phyloP scores from a whole-genome alignment of 1,140 invertebrate genomes.

The Micrasema minimum region DNA sequence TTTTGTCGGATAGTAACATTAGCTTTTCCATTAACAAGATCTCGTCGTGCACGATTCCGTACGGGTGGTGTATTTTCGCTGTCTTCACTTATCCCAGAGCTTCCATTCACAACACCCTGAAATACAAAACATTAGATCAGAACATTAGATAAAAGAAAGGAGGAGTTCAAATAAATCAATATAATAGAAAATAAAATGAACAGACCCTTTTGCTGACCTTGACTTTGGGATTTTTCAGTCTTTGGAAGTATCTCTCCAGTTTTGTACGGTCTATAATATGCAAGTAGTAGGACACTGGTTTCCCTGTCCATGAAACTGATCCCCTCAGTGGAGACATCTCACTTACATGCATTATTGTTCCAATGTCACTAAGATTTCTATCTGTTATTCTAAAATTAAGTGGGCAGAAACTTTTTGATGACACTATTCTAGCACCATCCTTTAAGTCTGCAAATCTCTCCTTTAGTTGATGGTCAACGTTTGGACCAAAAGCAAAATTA shows the following conservation, averaged over 20 bases:
- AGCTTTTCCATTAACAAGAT: constrained; percentile 48
- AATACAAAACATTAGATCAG: neutral
- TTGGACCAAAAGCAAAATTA: constrained; percentile 98
- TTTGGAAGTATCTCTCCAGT: constrained; percentile 95
- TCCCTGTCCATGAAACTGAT: constrained; percentile 98
- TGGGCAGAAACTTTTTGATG: constrained; percentile 98
- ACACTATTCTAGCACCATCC: constrained; percentile 95
- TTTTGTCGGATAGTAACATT: constrained; percentile 20
- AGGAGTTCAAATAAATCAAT: neutral
- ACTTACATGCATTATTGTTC: constrained; percentile 97
- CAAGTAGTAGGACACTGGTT: constrained; percentile 97
- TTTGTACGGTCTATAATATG: constrained; percentile 97
- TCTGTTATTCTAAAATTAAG: constrained; percentile 98
- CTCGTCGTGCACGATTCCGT: constrained; percentile 44
- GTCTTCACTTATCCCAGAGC: constrained; percentile 48
- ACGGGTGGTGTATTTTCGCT: constrained; percentile 51
- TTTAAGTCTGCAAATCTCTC: constrained; percentile 95
- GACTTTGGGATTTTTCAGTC: constrained; percentile 87
- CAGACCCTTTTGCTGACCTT: constrained; percentile 72
- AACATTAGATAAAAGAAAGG: neutral
- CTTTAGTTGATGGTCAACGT: constrained; percentile 96
- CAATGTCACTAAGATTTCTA: constrained; percentile 87
- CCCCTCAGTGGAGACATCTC: constrained; percentile 94
- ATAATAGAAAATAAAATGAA: constrained; percentile 38
- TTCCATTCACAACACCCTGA: constrained; percentile 46